These are phyloP conservation scores for Loris lydekkerianus DNA, from an alignment of 2,797 vertebrate species.

Conservation along the genomic window DNA sequence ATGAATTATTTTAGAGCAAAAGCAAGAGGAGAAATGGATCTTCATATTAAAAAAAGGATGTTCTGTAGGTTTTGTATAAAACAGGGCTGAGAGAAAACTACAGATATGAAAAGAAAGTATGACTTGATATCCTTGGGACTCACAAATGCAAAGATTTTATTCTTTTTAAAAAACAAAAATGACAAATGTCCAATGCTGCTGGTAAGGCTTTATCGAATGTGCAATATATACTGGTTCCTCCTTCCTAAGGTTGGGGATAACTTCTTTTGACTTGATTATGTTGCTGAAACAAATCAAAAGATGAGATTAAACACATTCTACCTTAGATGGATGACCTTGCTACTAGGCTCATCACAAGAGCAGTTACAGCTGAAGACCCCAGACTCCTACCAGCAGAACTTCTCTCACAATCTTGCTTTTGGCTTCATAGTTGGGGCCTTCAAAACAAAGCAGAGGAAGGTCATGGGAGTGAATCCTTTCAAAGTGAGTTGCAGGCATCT, in stretches of 20 bases:
- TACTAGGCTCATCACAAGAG: background rate
- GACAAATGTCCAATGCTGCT: background rate
- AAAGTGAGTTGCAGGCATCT: background rate
- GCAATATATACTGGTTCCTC: constrained; percentile 33
- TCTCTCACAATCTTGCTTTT: background rate
- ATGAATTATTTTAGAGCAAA: constrained; percentile 14
- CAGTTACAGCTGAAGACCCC: background rate
- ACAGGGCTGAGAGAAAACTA: background rate
- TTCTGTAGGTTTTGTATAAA: background rate
- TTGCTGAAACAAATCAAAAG: constrained; percentile 38
- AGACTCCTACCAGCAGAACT: background rate
- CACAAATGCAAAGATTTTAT: background rate
- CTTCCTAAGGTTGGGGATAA: constrained; percentile 21
- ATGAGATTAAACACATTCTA: background rate
- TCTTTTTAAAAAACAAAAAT: background rate
- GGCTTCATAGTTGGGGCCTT: background rate
- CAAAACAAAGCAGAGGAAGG: background rate
- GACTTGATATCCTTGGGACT: background rate
- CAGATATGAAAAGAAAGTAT: background rate
- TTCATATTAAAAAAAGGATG: background rate
- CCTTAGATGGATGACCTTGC: background rate
- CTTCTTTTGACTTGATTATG: constrained; percentile 53
- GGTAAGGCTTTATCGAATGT: background rate
- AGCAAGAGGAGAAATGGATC: background rate
- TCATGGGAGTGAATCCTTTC: constrained; percentile 37